Percentiles rank a stretch among this genome's conserved stretches.
These are phyloP conservation scores for Drosophila sechellia DNA, from an alignment of 1,140 invertebrate species.

Conservation along the genomic window DNA sequence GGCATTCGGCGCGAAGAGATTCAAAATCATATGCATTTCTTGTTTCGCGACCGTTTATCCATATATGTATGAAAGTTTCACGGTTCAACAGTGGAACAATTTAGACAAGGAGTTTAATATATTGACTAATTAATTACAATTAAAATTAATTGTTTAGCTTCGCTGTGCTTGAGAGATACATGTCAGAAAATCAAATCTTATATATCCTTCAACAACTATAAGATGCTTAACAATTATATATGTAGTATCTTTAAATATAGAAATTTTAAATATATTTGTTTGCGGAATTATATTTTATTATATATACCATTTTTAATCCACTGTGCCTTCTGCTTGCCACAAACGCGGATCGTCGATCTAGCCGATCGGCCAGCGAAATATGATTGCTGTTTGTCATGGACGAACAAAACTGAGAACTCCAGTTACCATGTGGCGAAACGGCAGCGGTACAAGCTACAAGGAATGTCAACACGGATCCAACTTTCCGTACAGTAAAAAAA, in stretches of 20 bases:
- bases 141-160: too few species aligned
- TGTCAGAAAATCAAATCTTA: too few species aligned
- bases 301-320: constrained; percentile 9
- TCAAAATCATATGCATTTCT: constrained; percentile 71
- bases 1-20: constrained; percentile 64
- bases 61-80: constrained; percentile 11
- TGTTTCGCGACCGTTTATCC: constrained; percentile 11
- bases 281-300: background rate
- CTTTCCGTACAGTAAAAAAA: constrained; percentile 3
- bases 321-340: constrained; percentile 18
- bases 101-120: too few species aligned
- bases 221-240: too few species aligned
- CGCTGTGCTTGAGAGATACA: too few species aligned
- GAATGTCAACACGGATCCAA: constrained; percentile 58
- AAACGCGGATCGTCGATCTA: constrained; percentile 20
- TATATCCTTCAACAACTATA: too few species aligned
- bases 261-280: too few species aligned
- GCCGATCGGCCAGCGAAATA: constrained; percentile 55
- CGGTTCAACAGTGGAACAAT: constrained; percentile 14
- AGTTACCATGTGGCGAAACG: constrained; percentile 23
- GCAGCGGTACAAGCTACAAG: constrained; percentile 40
- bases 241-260: too few species aligned
- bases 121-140: too few species aligned
- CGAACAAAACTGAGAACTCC: constrained; percentile 26
- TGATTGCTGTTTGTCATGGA: constrained; percentile 57